Conservation (phyloP, 2,113 vertebrate genomes). For the Antechinus flavipes region DNA sequence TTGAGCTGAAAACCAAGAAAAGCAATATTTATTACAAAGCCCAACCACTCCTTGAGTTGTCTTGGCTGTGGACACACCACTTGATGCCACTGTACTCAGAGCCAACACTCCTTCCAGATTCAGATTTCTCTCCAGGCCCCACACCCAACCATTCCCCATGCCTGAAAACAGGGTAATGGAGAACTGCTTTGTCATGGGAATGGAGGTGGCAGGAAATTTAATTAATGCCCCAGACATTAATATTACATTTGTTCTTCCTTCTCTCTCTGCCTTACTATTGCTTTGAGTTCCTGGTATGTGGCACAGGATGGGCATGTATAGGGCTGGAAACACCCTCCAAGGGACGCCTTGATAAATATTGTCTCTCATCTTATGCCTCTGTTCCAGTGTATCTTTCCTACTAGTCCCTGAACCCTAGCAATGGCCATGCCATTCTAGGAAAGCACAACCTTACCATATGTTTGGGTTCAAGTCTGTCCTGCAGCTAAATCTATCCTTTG, state of each 20-base stretch:
- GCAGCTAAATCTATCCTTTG: conserved; percentile 52
- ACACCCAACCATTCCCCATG: neutral
- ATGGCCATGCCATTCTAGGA: conserved; percentile 28
- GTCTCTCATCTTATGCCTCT: neutral
- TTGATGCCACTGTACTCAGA: neutral
- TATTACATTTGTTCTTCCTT: neutral
- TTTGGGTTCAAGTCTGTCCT: conserved; percentile 5
- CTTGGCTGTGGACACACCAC: neutral
- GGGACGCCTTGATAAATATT: neutral
- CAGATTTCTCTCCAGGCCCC: neutral
- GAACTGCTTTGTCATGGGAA: conserved; percentile 39
- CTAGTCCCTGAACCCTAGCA: neutral
- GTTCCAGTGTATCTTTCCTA: neutral
- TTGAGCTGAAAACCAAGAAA: neutral
- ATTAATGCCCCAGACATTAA: neutral
- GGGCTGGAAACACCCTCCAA: neutral
- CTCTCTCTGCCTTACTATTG: neutral
- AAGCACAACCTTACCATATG: conserved; percentile 15
- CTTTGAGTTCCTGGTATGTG: neutral
- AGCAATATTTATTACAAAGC: neutral
- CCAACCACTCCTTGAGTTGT: neutral
- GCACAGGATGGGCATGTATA: neutral
- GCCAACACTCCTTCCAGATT: neutral
- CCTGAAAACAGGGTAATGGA: neutral
- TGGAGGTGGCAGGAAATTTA: neutral